Percentiles rank a stretch among this genome's conserved stretches.
Evolutionary conservation across 1,140 invertebrate genomes (phyloP).

Genomic region (Steinernema feltiae): DNA sequence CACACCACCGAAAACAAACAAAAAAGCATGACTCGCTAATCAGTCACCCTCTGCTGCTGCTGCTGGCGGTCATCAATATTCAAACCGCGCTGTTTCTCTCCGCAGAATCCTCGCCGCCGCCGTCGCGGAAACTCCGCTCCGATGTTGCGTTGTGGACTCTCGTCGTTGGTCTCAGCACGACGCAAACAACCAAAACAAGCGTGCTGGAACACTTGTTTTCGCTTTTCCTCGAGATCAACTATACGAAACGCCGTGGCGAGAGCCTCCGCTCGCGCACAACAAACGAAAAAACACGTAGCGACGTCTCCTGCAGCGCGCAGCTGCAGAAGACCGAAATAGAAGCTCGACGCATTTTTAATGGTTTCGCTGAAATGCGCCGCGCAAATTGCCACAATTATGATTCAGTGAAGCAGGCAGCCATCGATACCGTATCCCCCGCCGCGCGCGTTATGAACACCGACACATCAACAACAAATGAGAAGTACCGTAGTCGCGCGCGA

Average conservation of each 20-base stretch:
- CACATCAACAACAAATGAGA: neutral
- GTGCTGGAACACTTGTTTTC: neutral
- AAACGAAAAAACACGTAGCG: neutral
- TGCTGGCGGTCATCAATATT: neutral
- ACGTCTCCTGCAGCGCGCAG: neutral
- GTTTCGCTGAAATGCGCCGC: neutral
- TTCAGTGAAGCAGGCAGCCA: neutral
- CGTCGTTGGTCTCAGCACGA: too few relatives aligned
- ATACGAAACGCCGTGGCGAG: neutral
- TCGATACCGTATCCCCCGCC: neutral
- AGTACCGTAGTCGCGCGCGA: neutral
- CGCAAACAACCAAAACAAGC: neutral
- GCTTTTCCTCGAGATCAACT: neutral
- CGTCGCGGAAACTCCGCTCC: neutral
- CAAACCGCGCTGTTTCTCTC: neutral
- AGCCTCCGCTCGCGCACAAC: neutral
- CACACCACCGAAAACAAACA: slow-evolving; percentile 6
- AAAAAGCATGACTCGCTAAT: slow-evolving; percentile 14
- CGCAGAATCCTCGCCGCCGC: neutral
- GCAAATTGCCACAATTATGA: slow-evolving; percentile 12
- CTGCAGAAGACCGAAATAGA: neutral
- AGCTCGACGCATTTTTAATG: neutral
- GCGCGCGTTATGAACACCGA: neutral
- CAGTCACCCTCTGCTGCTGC: neutral
- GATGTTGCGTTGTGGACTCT: too few relatives aligned